Conservation (phyloP, 2,888 invertebrate species). For the Rotaria magnacalcarata region DNA sequence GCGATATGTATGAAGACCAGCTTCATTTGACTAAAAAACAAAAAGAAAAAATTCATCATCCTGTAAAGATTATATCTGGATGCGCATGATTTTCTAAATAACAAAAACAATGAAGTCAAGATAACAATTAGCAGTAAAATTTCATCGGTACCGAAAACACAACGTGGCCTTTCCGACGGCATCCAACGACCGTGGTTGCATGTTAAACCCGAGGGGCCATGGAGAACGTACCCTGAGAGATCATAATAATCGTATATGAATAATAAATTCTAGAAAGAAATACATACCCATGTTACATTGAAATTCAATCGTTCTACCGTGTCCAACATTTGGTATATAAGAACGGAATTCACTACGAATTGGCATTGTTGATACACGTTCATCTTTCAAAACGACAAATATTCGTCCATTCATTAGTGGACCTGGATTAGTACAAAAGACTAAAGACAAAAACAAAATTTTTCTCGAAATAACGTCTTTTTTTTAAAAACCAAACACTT, state of each 20-base stretch:
- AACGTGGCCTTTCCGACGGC: neutral
- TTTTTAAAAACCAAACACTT: too few relatives aligned
- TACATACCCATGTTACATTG: neutral
- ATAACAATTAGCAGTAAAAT: neutral
- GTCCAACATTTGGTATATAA: constrained; percentile 8
- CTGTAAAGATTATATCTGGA: constrained; percentile 29
- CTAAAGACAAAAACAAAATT: neutral
- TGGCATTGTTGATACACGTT: neutral
- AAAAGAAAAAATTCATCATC: neutral
- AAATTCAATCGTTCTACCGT: neutral
- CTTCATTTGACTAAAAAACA: neutral
- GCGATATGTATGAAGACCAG: constrained; percentile 3
- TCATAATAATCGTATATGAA: too few relatives aligned
- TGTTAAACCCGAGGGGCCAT: neutral
- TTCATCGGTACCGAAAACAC: neutral
- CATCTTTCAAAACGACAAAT: neutral
- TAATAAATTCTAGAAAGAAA: neutral
- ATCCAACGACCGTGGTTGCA: constrained; percentile 34
- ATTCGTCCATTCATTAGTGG: neutral
- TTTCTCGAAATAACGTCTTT: too few relatives aligned
- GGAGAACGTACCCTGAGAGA: neutral
- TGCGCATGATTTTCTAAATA: constrained; percentile 7
- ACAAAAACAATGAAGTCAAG: neutral
- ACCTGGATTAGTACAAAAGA: constrained; percentile 30
- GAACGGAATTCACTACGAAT: constrained; percentile 20